Conservation (phyloP, 1,140 invertebrate genomes). For the Drosophila murphyi region DNA sequence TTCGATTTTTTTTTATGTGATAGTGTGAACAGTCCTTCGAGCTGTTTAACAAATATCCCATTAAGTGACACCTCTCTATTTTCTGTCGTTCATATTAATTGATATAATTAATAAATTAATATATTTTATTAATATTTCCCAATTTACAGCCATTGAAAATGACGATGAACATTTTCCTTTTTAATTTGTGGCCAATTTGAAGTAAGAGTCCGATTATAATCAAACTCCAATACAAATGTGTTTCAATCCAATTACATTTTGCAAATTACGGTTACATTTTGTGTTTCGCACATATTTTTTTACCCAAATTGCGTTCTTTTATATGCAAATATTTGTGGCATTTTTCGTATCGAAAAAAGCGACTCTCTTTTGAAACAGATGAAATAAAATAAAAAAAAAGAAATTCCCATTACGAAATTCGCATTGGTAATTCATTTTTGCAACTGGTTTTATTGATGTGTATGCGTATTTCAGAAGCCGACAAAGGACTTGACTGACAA, state of each 20-base stretch:
- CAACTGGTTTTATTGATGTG: slow-evolving; percentile 59
- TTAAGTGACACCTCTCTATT: no score
- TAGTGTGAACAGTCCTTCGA: no score
- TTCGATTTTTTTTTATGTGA: no score
- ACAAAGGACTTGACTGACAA: slow-evolving; percentile 75
- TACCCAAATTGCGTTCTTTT: slow-evolving; percentile 18
- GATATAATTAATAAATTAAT: neutral
- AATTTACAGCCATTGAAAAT: slow-evolving; percentile 1
- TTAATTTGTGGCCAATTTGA: slow-evolving; percentile 11
- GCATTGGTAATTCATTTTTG: slow-evolving; percentile 58
- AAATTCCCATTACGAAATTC: slow-evolving; percentile 26
- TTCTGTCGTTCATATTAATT: no score
- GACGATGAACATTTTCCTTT: neutral
- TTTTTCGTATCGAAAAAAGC: slow-evolving; percentile 10
- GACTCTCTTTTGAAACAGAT: slow-evolving; percentile 17
- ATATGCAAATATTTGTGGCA: slow-evolving; percentile 59
- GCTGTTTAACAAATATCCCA: no score
- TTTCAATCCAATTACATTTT: slow-evolving; percentile 34
- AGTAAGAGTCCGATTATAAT: slow-evolving; percentile 39
- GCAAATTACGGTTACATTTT: slow-evolving; percentile 7
- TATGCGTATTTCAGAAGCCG: slow-evolving; percentile 47
- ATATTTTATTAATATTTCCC: neutral
- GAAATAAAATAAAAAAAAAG: slow-evolving; percentile 9
- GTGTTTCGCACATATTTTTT: slow-evolving; percentile 18
- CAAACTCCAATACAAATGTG: slow-evolving; percentile 41